Evolutionary conservation across 64 coral and sea anemone genomes (phyloP).

Genomic region (Anthopleura sola): DNA sequence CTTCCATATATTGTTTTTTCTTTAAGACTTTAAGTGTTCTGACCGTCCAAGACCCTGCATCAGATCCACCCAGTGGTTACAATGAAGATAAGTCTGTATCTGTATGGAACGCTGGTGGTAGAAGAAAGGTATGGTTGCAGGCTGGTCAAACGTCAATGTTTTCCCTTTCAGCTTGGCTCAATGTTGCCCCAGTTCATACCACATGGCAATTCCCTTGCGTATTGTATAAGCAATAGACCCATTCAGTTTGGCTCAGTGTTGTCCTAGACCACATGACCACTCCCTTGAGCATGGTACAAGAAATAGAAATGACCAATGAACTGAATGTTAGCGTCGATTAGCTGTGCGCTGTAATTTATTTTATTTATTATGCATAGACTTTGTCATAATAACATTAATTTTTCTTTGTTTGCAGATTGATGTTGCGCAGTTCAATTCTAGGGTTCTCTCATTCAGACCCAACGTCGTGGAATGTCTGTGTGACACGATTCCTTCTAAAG

Average conservation of each 20-base stretch:
- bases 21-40: slow-evolving; percentile 24
- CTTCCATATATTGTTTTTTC: too few species aligned
- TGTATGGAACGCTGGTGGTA: slow-evolving; percentile 49
- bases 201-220: too few species aligned
- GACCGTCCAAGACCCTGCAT: slow-evolving; percentile 50
- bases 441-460: slow-evolving; percentile 55
- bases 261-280: too few species aligned
- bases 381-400: neutral
- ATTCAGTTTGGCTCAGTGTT: too few species aligned
- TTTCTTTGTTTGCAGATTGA: slow-evolving; percentile 41
- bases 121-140: slow-evolving; percentile 22
- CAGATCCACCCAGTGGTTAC: slow-evolving; percentile 38
- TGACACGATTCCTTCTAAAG: slow-evolving; percentile 74
- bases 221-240: too few species aligned
- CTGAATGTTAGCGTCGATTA: too few species aligned
- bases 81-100: slow-evolving; percentile 63
- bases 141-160: neutral
- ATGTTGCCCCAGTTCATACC: too few species aligned
- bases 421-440: slow-evolving; percentile 39
- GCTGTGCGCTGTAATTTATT: too few species aligned
- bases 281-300: too few species aligned
- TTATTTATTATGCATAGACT: too few species aligned
- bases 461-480: slow-evolving; percentile 71
- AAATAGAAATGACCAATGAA: too few species aligned
- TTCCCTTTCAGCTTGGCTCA: too few species aligned